These are phyloP conservation scores for Oryzias woworae DNA, from an alignment of 2,113 vertebrate genomes.

Conservation along the genomic window DNA sequence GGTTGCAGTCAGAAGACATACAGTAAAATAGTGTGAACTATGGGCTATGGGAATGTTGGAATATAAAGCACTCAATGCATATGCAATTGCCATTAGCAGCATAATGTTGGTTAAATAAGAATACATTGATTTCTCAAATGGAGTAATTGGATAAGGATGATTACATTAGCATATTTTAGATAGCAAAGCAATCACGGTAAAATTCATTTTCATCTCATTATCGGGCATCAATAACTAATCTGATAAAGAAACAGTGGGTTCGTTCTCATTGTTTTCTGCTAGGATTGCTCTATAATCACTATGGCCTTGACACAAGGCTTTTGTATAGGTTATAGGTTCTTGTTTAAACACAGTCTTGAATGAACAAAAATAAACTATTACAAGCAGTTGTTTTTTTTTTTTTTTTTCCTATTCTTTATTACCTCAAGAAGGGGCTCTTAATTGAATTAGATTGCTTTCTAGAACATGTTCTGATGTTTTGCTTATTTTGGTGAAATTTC, in stretches of 20 bases:
- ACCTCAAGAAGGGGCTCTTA: no score
- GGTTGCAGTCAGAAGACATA: constrained; percentile 26
- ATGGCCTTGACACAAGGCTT: not conserved
- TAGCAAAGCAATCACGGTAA: constrained; percentile 35
- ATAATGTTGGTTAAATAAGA: constrained; percentile 63
- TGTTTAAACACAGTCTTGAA: no score
- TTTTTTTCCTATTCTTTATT: no score
- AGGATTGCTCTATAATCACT: not conserved
- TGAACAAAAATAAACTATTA: no score
- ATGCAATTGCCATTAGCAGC: constrained; percentile 50
- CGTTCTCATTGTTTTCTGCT: constrained; percentile 15
- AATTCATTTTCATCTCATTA: constrained; percentile 61
- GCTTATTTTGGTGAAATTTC: no score
- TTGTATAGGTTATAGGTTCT: not conserved
- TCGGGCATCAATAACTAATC: constrained; percentile 50
- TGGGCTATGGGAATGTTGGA: constrained; percentile 20
- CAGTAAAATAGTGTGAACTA: constrained; percentile 29
- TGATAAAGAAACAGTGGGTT: constrained; percentile 34
- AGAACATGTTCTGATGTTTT: no score
- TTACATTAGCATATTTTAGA: constrained; percentile 67
- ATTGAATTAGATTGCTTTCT: no score
- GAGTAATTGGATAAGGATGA: constrained; percentile 70
- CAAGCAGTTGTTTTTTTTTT: no score
- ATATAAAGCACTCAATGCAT: constrained; percentile 41
- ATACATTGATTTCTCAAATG: constrained; percentile 63